Conservation (phyloP, 2,797 vertebrate genomes). For the Gallirallus australis region DNA sequence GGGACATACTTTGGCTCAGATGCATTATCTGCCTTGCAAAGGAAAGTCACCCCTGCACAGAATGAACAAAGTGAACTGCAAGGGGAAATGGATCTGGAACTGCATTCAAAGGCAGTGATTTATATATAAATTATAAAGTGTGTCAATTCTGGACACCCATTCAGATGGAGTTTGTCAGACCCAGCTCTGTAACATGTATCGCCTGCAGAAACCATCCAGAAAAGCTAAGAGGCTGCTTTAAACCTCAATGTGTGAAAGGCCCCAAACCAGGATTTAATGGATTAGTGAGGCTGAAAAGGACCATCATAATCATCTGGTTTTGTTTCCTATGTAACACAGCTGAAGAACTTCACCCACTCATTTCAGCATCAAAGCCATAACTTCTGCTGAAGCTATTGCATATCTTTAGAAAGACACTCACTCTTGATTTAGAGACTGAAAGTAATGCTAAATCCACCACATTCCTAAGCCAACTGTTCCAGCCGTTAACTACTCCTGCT, state of each 20-base stretch:
- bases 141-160: conserved; percentile 4
- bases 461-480: conserved; percentile 56
- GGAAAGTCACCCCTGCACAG: background rate
- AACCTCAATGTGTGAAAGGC: background rate
- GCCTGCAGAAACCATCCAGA: conserved; percentile 28
- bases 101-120: conserved; percentile 44
- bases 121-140: conserved; percentile 46
- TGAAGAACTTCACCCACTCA: conserved; percentile 57
- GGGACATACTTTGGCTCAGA: background rate
- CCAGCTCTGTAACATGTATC: background rate
- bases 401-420: conserved; percentile 38
- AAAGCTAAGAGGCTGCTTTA: conserved; percentile 18
- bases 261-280: conserved; percentile 59
- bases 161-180: conserved; percentile 43
- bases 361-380: conserved; percentile 52
- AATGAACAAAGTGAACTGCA: background rate
- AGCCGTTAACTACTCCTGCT: conserved; percentile 28
- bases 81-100: background rate
- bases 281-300: conserved; percentile 53
- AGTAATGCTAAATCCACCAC: conserved; percentile 14
- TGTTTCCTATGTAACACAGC: conserved; percentile 49
- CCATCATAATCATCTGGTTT: conserved; percentile 51
- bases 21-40: background rate
- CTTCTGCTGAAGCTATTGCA: conserved; percentile 49
- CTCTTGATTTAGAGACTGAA: conserved; percentile 60